A percentile compares a stretch with the other conserved stretches of the same genome.
Conservation (phyloP, 2,113 vertebrate genomes). For the Alligator mississippiensis region DNA sequence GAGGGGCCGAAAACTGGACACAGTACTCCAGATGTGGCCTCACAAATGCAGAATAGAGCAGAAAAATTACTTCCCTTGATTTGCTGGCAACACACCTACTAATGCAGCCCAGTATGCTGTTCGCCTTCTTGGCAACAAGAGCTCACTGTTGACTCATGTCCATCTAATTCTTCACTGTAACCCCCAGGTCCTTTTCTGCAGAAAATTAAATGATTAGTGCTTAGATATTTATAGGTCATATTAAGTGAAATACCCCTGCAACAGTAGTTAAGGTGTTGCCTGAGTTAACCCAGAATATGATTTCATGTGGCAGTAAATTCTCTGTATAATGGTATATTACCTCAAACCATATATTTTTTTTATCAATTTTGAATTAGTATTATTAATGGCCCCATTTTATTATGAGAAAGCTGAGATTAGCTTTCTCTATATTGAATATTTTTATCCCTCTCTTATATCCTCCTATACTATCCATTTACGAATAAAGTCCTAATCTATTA, state of each 20-base stretch:
- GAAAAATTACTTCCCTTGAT: too few species aligned
- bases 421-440: not conserved
- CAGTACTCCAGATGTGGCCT: too few species aligned
- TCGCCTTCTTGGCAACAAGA: too few species aligned
- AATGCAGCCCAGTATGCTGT: too few species aligned
- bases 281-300: not conserved
- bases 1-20: too few species aligned
- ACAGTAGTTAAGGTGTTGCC: not conserved
- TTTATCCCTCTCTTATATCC: not conserved
- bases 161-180: too few species aligned
- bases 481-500: not conserved
- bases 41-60: too few species aligned
- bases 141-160: too few species aligned
- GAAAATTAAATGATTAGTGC: not conserved
- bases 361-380: not conserved
- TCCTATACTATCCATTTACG: not conserved
- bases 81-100: too few species aligned
- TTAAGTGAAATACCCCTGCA: not conserved
- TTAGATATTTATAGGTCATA: not conserved
- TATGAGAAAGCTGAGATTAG: not conserved
- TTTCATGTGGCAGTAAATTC: not conserved
- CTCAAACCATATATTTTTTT: not conserved
- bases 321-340: not conserved
- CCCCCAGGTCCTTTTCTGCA: not conserved
- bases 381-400: not conserved